These are phyloP conservation scores for Muricea muricata DNA, from an alignment of 92 coral and sea anemone genomes.

Conservation along the genomic window DNA sequence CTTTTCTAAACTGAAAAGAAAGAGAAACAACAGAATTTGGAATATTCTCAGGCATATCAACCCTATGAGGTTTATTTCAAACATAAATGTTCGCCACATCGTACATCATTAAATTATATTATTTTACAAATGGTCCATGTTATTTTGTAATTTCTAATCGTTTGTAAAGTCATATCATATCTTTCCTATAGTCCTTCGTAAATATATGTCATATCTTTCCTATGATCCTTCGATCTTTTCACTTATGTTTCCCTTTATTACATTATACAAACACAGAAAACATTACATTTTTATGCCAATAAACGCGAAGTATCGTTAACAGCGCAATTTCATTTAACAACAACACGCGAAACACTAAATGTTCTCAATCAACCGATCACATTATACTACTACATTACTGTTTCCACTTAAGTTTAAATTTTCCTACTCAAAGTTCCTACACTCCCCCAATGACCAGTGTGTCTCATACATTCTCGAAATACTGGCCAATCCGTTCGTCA, in stretches of 20 bases:
- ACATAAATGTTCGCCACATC: no score
- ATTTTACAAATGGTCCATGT: no score
- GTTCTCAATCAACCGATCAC: not conserved
- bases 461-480: constrained; percentile 2
- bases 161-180: no score
- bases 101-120: no score
- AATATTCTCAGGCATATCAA: no score
- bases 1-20: no score
- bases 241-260: not conserved
- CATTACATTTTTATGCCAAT: not conserved
- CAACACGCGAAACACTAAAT: not conserved
- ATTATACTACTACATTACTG: not conserved
- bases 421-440: constrained; percentile 21
- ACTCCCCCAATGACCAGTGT: constrained; percentile 15
- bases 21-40: no score
- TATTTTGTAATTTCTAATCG: no score
- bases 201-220: not conserved
- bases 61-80: no score
- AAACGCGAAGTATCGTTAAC: not conserved
- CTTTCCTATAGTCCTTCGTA: no score
- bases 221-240: not conserved
- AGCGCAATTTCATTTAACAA: not conserved
- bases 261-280: not conserved
- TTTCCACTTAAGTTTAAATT: not conserved
- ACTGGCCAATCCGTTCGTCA: constrained; percentile 9